Percentiles rank a stretch among this genome's conserved stretches.
Conservation (phyloP, 2,888 invertebrate species). For the Calameuta pallipes region DNA sequence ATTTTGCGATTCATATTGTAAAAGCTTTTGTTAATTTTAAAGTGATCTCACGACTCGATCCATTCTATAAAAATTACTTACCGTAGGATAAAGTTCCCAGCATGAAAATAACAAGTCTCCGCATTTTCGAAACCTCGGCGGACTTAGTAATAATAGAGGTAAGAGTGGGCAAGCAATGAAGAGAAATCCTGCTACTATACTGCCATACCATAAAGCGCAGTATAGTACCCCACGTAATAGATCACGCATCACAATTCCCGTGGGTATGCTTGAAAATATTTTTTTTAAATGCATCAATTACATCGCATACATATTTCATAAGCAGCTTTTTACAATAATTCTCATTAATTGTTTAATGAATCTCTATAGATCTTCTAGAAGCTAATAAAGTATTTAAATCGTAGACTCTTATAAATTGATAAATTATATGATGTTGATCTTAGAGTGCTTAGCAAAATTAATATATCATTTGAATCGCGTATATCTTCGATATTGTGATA, state of each 20-base stretch:
- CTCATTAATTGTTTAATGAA: neutral
- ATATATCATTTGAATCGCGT: neutral
- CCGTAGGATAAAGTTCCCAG: conserved; percentile 87
- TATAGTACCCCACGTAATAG: conserved; percentile 64
- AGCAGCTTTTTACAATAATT: neutral
- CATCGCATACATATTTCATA: neutral
- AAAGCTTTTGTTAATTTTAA: neutral
- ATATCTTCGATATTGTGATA: neutral
- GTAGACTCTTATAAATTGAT: neutral
- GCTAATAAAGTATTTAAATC: neutral
- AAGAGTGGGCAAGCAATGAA: conserved; percentile 76
- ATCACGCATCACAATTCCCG: conserved; percentile 52
- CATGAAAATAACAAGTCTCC: conserved; percentile 80
- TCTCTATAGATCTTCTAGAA: neutral
- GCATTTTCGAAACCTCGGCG: conserved; percentile 74
- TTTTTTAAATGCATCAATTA: neutral
- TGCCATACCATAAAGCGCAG: conserved; percentile 68
- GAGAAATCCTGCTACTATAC: conserved; percentile 69
- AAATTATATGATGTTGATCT: neutral
- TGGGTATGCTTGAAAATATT: conserved; percentile 19
- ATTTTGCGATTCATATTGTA: neutral
- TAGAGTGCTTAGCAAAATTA: neutral
- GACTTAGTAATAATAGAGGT: conserved; percentile 78
- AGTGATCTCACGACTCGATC: neutral
- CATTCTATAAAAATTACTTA: conserved; percentile 67